Percentiles rank a stretch among this genome's conserved stretches.
Evolutionary conservation across 2,113 vertebrate genomes (phyloP).

Genomic region (Kobus ellipsiprymnus): DNA sequence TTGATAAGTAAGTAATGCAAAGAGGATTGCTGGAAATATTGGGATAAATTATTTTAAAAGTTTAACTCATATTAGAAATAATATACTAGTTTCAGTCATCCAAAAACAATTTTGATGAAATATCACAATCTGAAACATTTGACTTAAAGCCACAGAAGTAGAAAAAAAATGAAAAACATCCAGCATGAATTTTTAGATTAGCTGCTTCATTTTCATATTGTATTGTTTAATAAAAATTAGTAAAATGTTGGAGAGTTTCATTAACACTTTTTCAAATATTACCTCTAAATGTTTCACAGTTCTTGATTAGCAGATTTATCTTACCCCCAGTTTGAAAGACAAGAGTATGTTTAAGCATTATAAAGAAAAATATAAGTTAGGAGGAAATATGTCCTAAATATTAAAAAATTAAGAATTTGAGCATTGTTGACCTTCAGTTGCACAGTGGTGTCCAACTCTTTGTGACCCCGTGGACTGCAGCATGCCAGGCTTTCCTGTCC

Average conservation of each 20-base stretch:
- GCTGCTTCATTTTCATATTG: background rate
- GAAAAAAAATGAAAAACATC: background rate
- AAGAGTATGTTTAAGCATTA: background rate
- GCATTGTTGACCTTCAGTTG: background rate
- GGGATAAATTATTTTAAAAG: background rate
- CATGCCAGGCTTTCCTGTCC: background rate
- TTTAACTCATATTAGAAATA: background rate
- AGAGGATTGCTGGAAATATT: background rate
- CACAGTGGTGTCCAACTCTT: background rate
- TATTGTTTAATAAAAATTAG: constrained; percentile 1
- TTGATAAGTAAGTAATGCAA: background rate
- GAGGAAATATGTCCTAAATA: background rate
- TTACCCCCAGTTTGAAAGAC: background rate
- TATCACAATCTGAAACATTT: background rate
- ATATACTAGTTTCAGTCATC: background rate
- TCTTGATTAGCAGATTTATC: constrained; percentile 19
- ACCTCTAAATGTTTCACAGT: background rate
- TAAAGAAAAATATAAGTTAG: background rate
- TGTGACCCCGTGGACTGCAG: background rate
- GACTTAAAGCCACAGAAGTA: background rate
- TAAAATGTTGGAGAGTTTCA: background rate
- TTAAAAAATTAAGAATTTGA: background rate
- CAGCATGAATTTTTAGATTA: background rate
- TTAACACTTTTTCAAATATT: background rate
- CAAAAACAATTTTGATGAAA: background rate